Percentiles rank a stretch among this genome's conserved stretches.
Conservation (phyloP, 1,140 invertebrate species). For the Leptinotarsa texana region DNA sequence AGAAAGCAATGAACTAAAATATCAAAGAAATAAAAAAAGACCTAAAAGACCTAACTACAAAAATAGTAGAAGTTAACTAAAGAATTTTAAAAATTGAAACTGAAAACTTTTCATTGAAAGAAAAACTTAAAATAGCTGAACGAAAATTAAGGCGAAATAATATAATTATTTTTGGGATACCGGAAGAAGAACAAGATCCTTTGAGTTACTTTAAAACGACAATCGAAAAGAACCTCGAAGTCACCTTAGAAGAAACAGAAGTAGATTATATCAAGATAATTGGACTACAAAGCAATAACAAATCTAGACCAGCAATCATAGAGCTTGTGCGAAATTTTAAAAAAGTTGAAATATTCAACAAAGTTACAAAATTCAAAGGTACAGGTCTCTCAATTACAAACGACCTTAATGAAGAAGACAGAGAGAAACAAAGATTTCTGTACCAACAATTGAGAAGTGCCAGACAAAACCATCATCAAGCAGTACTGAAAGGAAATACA, state of each 20-base stretch:
- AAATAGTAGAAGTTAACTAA: slow-evolving; percentile 28
- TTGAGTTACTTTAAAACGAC: neutral
- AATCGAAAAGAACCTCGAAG: neutral
- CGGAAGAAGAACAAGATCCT: neutral
- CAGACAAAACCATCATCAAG: neutral
- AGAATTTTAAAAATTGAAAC: slow-evolving; percentile 15
- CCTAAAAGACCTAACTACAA: slow-evolving; percentile 18
- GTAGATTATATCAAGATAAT: neutral
- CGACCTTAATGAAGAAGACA: neutral
- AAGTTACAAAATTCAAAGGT: neutral
- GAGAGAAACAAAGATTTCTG: neutral
- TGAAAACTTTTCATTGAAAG: neutral
- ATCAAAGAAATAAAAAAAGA: no score
- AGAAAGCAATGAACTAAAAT: no score
- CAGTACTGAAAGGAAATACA: neutral
- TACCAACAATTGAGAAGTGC: neutral
- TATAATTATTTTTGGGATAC: no score
- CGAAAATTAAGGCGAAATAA: no score
- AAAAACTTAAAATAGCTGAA: neutral
- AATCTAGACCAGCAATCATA: neutral
- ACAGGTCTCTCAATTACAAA: neutral
- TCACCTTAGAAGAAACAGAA: neutral
- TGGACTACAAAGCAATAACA: neutral
- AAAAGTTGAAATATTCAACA: neutral
- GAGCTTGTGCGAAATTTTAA: neutral